A percentile compares a stretch with the other conserved stretches of the same genome.
Conservation (phyloP, 2,113 vertebrate genomes). For the Vicugna pacos region DNA sequence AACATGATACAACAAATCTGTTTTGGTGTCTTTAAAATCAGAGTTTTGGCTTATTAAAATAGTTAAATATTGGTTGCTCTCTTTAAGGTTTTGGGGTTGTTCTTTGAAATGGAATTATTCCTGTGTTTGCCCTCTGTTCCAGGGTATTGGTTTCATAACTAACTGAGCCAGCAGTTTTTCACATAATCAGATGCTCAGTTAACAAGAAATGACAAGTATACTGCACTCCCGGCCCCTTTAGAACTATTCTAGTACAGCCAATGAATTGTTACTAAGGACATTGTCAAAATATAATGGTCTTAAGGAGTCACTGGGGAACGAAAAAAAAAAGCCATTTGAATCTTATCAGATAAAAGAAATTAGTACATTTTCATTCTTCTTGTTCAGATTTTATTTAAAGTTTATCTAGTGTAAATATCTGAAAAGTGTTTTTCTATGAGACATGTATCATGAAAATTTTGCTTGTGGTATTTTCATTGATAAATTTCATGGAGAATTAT, state of each 20-base stretch:
- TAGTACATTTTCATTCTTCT: neutral
- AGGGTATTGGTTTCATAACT: neutral
- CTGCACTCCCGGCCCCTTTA: neutral
- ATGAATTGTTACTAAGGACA: constrained; percentile 19
- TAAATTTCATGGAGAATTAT: neutral
- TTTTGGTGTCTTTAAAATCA: constrained; percentile 81
- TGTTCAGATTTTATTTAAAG: neutral
- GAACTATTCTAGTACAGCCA: neutral
- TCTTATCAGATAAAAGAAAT: constrained; percentile 22
- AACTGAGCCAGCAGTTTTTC: neutral
- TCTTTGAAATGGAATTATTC: constrained; percentile 46
- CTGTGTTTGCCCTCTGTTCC: neutral
- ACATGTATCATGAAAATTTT: neutral
- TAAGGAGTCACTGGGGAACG: neutral
- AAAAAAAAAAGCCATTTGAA: constrained; percentile 15
- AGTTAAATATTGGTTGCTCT: constrained; percentile 82
- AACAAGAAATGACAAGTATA: neutral
- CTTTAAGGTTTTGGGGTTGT: constrained; percentile 72
- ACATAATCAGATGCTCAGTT: neutral
- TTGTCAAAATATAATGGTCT: neutral
- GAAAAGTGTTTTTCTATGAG: neutral
- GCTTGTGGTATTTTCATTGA: neutral
- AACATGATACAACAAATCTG: constrained; percentile 87
- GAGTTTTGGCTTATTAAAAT: constrained; percentile 84
- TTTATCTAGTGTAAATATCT: neutral